Evolutionary conservation across 2,113 vertebrate species (phyloP).

Genomic region (Aviceda subcristata): DNA sequence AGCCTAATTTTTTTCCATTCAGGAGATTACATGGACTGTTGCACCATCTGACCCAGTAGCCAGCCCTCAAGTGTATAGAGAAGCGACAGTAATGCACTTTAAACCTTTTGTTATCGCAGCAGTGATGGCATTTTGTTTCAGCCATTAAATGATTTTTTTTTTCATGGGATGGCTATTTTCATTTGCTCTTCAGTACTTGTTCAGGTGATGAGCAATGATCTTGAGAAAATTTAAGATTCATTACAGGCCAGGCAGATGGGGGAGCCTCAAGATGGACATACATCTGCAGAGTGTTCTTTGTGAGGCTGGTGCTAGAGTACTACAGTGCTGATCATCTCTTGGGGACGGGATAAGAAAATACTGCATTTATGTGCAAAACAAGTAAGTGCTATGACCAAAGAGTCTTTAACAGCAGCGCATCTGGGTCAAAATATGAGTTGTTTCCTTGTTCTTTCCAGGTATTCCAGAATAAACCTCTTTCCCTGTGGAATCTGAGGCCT

Average conservation of each 20-base stretch:
- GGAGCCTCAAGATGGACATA: neutral
- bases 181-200: slow-evolving; percentile 57
- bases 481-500: neutral
- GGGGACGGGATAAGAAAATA: neutral
- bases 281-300: neutral
- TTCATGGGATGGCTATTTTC: slow-evolving; percentile 61
- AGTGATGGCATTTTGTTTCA: slow-evolving; percentile 72
- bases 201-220: slow-evolving; percentile 46
- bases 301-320: neutral
- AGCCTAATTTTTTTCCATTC: slow-evolving; percentile 79
- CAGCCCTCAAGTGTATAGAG: slow-evolving; percentile 72
- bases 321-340: neutral
- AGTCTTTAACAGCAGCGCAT: neutral
- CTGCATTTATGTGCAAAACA: neutral
- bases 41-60: slow-evolving; percentile 81
- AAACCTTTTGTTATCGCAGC: slow-evolving; percentile 75
- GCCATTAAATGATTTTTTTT: slow-evolving; percentile 62
- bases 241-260: neutral
- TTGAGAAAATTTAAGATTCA: slow-evolving; percentile 17
- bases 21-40: slow-evolving; percentile 87
- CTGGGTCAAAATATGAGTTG: neutral
- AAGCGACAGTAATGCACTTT: slow-evolving; percentile 75
- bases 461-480: neutral
- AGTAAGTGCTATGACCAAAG: neutral
- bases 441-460: neutral